Base-by-base conservation (phyloP, 2,888 invertebrate species). In the Muscina levida region DNA sequence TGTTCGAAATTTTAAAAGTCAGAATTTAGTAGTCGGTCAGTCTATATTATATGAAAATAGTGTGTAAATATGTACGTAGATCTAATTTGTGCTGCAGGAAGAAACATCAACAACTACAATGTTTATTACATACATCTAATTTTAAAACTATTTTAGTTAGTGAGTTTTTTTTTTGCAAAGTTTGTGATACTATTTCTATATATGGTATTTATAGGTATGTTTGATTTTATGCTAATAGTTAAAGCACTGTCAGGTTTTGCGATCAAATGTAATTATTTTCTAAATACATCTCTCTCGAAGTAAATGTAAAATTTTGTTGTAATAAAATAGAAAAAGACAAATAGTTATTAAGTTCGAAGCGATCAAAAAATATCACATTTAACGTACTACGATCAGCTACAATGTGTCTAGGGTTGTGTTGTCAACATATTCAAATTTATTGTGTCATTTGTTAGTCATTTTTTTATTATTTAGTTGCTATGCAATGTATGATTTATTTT, bases 391-490 rank as follows among this genome's bases (percentile, higher is more conserved):
- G 26, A 66, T 2, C 37, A 39, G 19, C 17, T 53, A 42, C 57
- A 44, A 59, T 51, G 39, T 39, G 24, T 42, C 19, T 48, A 24
- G 70, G 68, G 39, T 72, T 72, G 67, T 72, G 59, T 57, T 46
- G 57, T 44, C 10, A 68, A 48, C 75, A 68, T 75, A 39, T 46
- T 26, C n/a, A 11, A 15, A 57, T 59, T 15, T 15, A 59, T 37
- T 68, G 59, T 71, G 59, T 66, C 73, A 66, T 70, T 42, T 62
- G 37, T 66, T 73, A 71, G 68, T 66, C 48, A 73, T 80, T n/a
- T n/a, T n/a, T n/a, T n/a, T 31, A 8, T 31, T 5, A 5, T 31
- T 31, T 67, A 77, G 74, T 81, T 77, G 81, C 81, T 81, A 72
- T 77, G 81, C 77, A 81, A 81, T 74, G 71, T 62, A 71, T 39